These are phyloP conservation scores for Melanotaenia nigrans DNA, from an alignment of 2,797 vertebrate genomes.

Conservation along the genomic window DNA sequence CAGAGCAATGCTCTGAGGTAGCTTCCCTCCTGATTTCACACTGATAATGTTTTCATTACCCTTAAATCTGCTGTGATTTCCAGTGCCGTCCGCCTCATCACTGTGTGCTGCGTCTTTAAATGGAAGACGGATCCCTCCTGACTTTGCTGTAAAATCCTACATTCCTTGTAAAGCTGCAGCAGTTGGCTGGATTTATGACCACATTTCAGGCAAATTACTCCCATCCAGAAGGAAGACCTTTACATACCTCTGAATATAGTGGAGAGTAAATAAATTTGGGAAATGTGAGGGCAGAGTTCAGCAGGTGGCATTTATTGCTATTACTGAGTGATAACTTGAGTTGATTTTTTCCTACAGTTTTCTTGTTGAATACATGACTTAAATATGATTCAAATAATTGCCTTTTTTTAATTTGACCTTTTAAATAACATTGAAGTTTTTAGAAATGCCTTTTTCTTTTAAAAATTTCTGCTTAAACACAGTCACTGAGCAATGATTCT, in stretches of 20 bases:
- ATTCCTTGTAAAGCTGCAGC: slow-evolving; percentile 48
- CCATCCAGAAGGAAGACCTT: slow-evolving; percentile 44
- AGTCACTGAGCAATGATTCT: background rate
- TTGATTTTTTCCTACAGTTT: background rate
- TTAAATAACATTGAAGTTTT: background rate
- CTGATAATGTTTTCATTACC: slow-evolving; percentile 25
- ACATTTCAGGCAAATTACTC: slow-evolving; percentile 61
- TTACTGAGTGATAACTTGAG: slow-evolving; percentile 23
- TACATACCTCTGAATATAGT: slow-evolving; percentile 42
- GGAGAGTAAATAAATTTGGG: slow-evolving; percentile 44
- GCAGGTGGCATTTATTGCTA: slow-evolving; percentile 8
- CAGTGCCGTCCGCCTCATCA: slow-evolving; percentile 21
- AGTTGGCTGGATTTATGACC: slow-evolving; percentile 52
- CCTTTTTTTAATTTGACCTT: background rate
- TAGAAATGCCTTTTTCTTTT: background rate
- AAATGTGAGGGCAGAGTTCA: slow-evolving; percentile 43
- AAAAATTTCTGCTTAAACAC: background rate
- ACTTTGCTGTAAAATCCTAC: slow-evolving; percentile 47
- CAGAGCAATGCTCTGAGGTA: background rate
- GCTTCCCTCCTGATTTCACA: slow-evolving; percentile 12
- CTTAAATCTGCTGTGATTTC: slow-evolving; percentile 22
- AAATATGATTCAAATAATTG: background rate
- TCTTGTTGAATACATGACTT: background rate
- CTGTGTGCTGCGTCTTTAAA: slow-evolving; percentile 17
- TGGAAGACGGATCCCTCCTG: slow-evolving; percentile 29